Conservation (phyloP, 2,888 invertebrate species). For the Onchidella celtica region DNA sequence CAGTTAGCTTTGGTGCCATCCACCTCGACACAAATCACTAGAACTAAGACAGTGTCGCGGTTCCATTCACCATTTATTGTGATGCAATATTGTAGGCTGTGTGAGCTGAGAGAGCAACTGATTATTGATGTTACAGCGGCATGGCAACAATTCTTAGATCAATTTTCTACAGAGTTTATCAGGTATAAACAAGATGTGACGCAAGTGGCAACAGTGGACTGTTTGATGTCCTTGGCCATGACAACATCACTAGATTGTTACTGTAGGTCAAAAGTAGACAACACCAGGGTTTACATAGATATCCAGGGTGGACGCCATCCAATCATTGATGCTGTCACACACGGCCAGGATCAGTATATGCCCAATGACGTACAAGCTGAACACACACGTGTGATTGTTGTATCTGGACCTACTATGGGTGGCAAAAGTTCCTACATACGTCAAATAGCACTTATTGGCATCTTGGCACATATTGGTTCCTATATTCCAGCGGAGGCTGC, state of each 20-base stretch:
- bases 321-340: slow-evolving; percentile 73
- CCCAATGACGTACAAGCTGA: slow-evolving; percentile 78
- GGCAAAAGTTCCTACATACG: slow-evolving; percentile 81
- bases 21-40: slow-evolving; percentile 79
- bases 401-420: slow-evolving; percentile 82
- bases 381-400: slow-evolving; percentile 75
- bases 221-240: slow-evolving; percentile 77
- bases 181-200: slow-evolving; percentile 74
- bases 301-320: slow-evolving; percentile 79
- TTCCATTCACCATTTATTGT: slow-evolving; percentile 79
- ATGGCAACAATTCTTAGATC: slow-evolving; percentile 74
- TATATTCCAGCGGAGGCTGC: slow-evolving; percentile 80
- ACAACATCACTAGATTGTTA: slow-evolving; percentile 77
- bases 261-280: slow-evolving; percentile 72
- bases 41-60: slow-evolving; percentile 79
- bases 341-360: slow-evolving; percentile 77
- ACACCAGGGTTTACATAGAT: slow-evolving; percentile 65
- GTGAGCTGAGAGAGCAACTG: slow-evolving; percentile 76
- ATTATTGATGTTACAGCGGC: slow-evolving; percentile 71
- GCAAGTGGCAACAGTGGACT: slow-evolving; percentile 78
- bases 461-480: slow-evolving; percentile 81
- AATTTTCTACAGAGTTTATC: slow-evolving; percentile 65
- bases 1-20: slow-evolving; percentile 76
- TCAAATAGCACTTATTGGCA: slow-evolving; percentile 79
- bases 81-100: slow-evolving; percentile 70